Base-by-base conservation (phyloP, 2,797 vertebrate species). In the Arctocebus calabarensis region DNA sequence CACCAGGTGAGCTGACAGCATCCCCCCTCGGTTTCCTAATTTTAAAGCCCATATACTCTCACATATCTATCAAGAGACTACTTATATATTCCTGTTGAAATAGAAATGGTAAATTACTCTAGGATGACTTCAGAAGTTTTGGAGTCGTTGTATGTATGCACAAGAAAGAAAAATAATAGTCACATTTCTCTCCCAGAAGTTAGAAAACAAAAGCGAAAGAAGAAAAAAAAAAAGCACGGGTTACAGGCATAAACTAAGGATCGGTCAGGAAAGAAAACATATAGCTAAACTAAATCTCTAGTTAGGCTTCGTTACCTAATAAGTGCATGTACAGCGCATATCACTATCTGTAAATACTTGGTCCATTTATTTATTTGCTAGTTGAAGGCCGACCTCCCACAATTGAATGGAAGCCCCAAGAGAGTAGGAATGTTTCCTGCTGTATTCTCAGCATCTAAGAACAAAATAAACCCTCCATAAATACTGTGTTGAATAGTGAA, bases 111-210 rank as follows among this genome's bases (percentile, higher is more conserved):
- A 78, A 16, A 68, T 43, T 84, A 29, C 2, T 74, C 75, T 27
- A 92, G 75, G 87, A 85, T 77, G 55, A 4, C 27, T 96, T 68
- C 59, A 64, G 45, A 93, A 70, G 37, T 55, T 79, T n/a, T 14
- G 4, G 20, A 88, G 32, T 52, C 57, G 57, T 5, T 37, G 10
- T 86, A 66, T 59, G 40, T 16, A 95, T 27, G 2, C 23, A 91
- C 59, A 77, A 79, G 66, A 48, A 94, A 88, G 79, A 89, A 75
- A 91, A 96, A 82, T 55, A 13, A 74, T 88, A 88, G 29, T 86
- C 19, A 52, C 14, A 52, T 52, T 52, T 52, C 16, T 57, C 92
- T 70, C 12, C 45, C 17, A 91, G 59, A 84, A 88, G 79, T 86
- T 74, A 81, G 88, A 85, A 84, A 75, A 61, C 40, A 83, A 90